Conservation (phyloP, 2,113 vertebrate genomes). For the Laticauda colubrina region DNA sequence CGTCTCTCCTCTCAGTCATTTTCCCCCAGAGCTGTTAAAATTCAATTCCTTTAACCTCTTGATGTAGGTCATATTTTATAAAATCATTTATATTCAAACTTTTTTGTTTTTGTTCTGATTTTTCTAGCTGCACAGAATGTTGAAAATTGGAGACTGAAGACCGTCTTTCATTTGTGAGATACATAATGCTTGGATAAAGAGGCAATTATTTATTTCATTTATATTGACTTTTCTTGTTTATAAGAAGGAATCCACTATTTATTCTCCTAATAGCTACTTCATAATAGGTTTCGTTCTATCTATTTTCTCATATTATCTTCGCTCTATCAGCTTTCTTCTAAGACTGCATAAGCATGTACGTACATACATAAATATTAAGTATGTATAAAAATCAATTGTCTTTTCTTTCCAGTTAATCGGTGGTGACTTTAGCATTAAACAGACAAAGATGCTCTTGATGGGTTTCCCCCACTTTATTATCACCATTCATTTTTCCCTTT, state of each 20-base stretch:
- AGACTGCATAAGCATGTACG: background rate
- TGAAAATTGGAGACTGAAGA: background rate
- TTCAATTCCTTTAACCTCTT: constrained; percentile 15
- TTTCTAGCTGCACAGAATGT: constrained; percentile 5
- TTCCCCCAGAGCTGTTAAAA: constrained; percentile 11
- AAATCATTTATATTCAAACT: constrained; percentile 23
- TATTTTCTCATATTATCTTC: background rate
- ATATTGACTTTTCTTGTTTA: background rate
- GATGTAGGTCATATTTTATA: constrained; percentile 12
- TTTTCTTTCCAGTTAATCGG: background rate
- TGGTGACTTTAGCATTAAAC: background rate
- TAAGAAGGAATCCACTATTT: background rate
- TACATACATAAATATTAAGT: background rate
- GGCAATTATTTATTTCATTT: background rate
- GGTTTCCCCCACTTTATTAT: background rate
- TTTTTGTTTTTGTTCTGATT: background rate
- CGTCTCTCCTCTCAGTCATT: background rate
- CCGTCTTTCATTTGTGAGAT: background rate
- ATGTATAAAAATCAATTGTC: background rate
- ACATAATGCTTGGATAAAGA: background rate
- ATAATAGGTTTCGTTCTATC: background rate
- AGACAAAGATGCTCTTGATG: background rate
- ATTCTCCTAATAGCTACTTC: background rate
- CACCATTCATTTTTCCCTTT: background rate
- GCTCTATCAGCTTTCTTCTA: background rate